Percentiles rank a stretch among this genome's conserved stretches.
These are phyloP conservation scores for Solenodon paradoxus DNA, from an alignment of 2,113 vertebrate species.

Conservation along the genomic window DNA sequence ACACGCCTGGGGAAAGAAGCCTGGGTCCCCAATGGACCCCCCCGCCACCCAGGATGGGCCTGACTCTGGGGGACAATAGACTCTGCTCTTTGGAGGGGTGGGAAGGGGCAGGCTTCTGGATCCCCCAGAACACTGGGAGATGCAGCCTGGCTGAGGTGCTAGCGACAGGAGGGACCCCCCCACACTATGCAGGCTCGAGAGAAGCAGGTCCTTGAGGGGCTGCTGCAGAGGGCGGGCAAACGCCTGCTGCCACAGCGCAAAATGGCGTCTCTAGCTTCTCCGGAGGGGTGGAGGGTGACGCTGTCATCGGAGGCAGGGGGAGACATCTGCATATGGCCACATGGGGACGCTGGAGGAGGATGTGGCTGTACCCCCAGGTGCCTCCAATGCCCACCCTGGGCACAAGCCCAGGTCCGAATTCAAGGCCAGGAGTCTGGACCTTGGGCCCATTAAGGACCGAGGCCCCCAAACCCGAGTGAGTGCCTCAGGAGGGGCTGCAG, in stretches of 20 bases:
- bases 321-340: neutral
- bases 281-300: neutral
- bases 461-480: neutral
- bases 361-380: neutral
- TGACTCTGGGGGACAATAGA: neutral
- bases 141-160: no score
- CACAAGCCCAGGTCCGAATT: neutral
- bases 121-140: neutral
- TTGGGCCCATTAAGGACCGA: neutral
- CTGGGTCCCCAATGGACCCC: neutral
- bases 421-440: neutral
- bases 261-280: slow-evolving; percentile 38
- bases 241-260: neutral
- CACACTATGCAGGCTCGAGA: no score
- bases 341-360: neutral
- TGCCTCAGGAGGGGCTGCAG: neutral
- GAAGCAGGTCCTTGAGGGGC: no score
- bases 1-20: neutral
- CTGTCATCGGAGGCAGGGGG: neutral
- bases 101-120: neutral
- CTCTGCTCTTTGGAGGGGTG: neutral
- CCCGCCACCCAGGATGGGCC: neutral
- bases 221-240: no score
- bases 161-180: no score
- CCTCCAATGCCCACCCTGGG: neutral